phyloP scores from a whole-genome alignment of 1,140 invertebrate genomes.

The Triops cancriformis region DNA sequence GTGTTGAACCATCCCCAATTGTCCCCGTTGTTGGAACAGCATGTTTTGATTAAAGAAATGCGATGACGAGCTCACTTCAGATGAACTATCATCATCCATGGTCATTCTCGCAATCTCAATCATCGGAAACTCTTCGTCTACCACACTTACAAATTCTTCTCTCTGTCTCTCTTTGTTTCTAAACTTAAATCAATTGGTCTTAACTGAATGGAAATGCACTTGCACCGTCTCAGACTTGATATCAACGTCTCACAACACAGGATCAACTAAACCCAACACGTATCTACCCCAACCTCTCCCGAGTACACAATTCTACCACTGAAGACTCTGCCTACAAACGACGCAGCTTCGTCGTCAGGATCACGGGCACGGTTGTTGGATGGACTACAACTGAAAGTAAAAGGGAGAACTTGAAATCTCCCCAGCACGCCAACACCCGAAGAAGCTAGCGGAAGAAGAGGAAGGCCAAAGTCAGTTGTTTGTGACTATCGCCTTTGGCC shows the following conservation, averaged over 20 bases:
- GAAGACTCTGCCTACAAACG: background rate
- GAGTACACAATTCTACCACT: background rate
- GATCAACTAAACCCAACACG: background rate
- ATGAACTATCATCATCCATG: constrained; percentile 59
- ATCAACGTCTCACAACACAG: background rate
- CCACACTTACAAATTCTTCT: background rate
- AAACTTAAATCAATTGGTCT: no score
- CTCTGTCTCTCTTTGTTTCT: no score
- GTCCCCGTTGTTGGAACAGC: constrained; percentile 14
- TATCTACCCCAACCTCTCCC: background rate
- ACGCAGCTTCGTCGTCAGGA: constrained; percentile 3
- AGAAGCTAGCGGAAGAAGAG: constrained; percentile 7
- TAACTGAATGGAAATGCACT: background rate
- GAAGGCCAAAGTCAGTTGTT: constrained; percentile 13
- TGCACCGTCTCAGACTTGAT: background rate
- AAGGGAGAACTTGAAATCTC: constrained; percentile 7
- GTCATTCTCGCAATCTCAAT: constrained; percentile 20
- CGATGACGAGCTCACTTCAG: constrained; percentile 60
- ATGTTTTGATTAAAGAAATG: constrained; percentile 29
- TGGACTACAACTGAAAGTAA: background rate
- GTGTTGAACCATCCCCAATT: constrained; percentile 16
- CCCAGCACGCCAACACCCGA: background rate
- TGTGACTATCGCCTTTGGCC: constrained; percentile 9
- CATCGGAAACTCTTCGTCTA: background rate
- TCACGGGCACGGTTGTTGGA: constrained; percentile 12